Base-by-base conservation (phyloP, 2,797 vertebrate species). In the Peromyscus melanophrys region DNA sequence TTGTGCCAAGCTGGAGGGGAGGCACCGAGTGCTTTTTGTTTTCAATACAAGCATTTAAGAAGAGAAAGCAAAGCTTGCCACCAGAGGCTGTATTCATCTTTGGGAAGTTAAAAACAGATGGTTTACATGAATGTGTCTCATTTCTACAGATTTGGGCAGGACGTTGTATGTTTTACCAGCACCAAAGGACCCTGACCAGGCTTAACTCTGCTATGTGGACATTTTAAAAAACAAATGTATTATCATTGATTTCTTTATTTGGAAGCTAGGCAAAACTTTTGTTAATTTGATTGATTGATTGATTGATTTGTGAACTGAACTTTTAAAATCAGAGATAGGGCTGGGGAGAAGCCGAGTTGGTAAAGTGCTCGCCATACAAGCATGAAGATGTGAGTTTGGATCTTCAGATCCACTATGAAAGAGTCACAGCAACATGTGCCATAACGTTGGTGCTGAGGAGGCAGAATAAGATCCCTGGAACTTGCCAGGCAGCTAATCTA, bases 41-140 rank as follows among this genome's bases (percentile, higher is more conserved):
- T 76, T 87, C 29, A 12, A 83, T 23, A 83, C 84, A 96, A 97
- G 92, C 77, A 82, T 43, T 67, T 63, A 82, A 88, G 52, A 40
- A 92, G 75, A 86, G 34, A 31, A 86, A 92, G 12, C 25, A 63
- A 29, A 61, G 16, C 3, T 29, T 27, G 75, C 5, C 19, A 61
- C 49, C 46, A 92, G 40, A 75, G 57, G 55, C 84, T 55, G 75
- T 10, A 23, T 61, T 37, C 16, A 25, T 81, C 69, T 87, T 97
- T 17, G 31, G 52, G 31, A 92, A 77, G 46, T 90, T 96, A 90
- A 83, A 96, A 89, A 83, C 25, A 89, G 49, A 57, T 71, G 29
- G 61, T 67, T 84, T 73, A n/a, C 40, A 23, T 11, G 73, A 61
- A 75, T 52, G 91, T 8, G 17, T 34, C n/a, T 37, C 4, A 21